Evolutionary conservation across 2,888 invertebrate genomes (phyloP), one percentile per base, ranked within the genome.

Genomic region (Pelosia muscerda): DNA sequence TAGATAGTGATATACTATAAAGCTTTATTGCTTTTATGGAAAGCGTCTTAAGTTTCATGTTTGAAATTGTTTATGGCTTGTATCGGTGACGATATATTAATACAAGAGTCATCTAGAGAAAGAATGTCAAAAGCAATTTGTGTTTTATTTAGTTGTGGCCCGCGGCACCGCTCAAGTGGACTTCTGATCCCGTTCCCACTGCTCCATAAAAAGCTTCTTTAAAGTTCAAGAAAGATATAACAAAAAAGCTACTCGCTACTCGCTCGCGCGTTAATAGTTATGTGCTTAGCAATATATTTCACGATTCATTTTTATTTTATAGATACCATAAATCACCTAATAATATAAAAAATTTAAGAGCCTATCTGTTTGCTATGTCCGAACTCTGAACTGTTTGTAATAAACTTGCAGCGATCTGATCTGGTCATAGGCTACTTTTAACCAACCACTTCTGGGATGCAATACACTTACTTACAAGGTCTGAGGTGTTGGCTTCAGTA

Each of bases 1-100:
- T 55, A 55, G 25, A 72, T n/a, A n/a, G n/a, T n/a, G n/a, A n/a
- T 38, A 75, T 60, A 49, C 23, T 61, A 67, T 63, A 26, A 66
- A 77, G 49, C n/a, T 63, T 56, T 63, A 34, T 22, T 55, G 2
- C 2, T 15, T 55, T 55, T 55, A 55, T 23, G 6, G 57, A 57
- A 59, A 57, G 26, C 9, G 22, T 13, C 53, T 63, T 23, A 59
- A 34, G 31, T 59, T 60, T 63, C 49, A n/a, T 49, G 60, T 31
- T 5, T 26, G 58, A 54, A 31, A 10, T 55, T 22, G 10, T 63
- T 59, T 28, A 22, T 9, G 23, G 38, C 13, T 13, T 28, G 26
- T 26, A 28, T 15, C 28, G 5, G 10, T n/a, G 3, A 22, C 28
- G 58, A 10, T 57, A n/a, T 4, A n/a, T n/a, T n/a, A n/a, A n/a